A percentile compares a stretch with the other conserved stretches of the same genome.
These are phyloP conservation scores for Orycteropus afer DNA, from an alignment of 2,113 vertebrate genomes.

Conservation along the genomic window DNA sequence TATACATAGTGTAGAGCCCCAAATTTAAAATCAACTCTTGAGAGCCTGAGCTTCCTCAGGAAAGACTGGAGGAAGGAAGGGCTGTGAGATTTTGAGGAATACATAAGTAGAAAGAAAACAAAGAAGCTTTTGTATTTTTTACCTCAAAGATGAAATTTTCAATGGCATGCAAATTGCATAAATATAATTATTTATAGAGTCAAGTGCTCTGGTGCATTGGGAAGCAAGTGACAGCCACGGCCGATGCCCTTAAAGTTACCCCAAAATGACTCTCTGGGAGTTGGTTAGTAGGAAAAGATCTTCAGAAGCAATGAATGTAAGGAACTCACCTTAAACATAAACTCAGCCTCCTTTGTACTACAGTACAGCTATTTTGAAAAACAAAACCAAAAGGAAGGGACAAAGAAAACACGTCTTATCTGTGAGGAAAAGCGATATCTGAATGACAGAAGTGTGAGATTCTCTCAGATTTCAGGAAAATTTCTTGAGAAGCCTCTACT, in stretches of 20 bases:
- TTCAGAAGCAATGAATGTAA: not conserved
- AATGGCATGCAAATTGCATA: slow-evolving; percentile 39
- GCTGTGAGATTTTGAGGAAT: not conserved
- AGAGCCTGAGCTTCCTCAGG: slow-evolving; percentile 23
- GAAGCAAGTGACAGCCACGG: not conserved
- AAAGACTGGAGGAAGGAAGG: not conserved
- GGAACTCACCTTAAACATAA: slow-evolving; percentile 25
- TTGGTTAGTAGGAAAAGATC: not conserved
- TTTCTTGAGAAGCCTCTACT: not conserved
- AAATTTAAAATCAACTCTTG: not conserved
- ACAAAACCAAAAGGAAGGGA: not conserved
- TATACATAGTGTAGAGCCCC: not conserved
- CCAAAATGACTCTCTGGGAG: not conserved
- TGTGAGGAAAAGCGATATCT: slow-evolving; percentile 25
- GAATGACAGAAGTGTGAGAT: slow-evolving; percentile 1
- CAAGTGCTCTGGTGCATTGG: slow-evolving; percentile 3
- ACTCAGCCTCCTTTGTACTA: not conserved
- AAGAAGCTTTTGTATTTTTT: slow-evolving; percentile 30
- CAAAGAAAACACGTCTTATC: not conserved
- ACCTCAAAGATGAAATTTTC: slow-evolving; percentile 32
- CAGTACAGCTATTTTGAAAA: slow-evolving; percentile 37
- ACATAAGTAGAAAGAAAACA: slow-evolving; percentile 25
- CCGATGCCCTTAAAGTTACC: not conserved
- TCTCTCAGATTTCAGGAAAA: not conserved
- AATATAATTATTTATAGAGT: slow-evolving; percentile 21